Conservation (phyloP, 1,140 invertebrate genomes). For the Caenorhabditis brenneri region DNA sequence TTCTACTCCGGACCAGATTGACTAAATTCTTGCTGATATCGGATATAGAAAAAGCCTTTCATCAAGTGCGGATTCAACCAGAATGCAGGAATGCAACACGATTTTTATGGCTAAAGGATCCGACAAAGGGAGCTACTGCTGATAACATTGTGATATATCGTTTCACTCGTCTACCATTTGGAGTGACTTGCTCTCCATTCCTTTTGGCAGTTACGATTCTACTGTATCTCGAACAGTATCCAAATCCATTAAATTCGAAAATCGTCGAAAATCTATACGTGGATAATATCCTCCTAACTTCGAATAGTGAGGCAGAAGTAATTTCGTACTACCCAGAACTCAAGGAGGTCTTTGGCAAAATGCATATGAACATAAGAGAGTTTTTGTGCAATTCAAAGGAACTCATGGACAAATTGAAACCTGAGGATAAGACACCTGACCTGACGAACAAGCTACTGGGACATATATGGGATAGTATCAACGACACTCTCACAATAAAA, state of each 20-base stretch:
- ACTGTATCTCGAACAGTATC: neutral
- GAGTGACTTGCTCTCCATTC: slow-evolving; percentile 40
- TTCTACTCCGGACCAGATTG: slow-evolving; percentile 44
- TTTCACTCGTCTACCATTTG: slow-evolving; percentile 46
- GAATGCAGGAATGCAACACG: slow-evolving; percentile 47
- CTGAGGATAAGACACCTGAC: neutral
- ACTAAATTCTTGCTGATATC: slow-evolving; percentile 15
- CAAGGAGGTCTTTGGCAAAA: slow-evolving; percentile 38
- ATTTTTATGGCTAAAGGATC: slow-evolving; percentile 54
- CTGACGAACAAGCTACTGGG: slow-evolving; percentile 43
- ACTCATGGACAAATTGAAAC: neutral
- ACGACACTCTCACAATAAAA: slow-evolving; percentile 14
- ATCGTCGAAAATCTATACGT: slow-evolving; percentile 1
- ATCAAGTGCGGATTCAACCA: slow-evolving; percentile 45
- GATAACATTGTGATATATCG: slow-evolving; percentile 40
- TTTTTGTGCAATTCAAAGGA: slow-evolving; percentile 15
- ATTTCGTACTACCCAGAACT: neutral
- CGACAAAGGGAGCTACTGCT: neutral
- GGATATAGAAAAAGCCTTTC: slow-evolving; percentile 57
- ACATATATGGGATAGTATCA: slow-evolving; percentile 25
- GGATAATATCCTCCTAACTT: neutral
- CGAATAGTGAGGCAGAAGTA: neutral
- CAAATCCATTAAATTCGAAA: neutral
- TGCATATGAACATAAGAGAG: slow-evolving; percentile 50
- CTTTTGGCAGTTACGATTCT: neutral